Base-by-base conservation (phyloP, 2,888 invertebrate genomes). In the Disparrhopalites patrizii region DNA sequence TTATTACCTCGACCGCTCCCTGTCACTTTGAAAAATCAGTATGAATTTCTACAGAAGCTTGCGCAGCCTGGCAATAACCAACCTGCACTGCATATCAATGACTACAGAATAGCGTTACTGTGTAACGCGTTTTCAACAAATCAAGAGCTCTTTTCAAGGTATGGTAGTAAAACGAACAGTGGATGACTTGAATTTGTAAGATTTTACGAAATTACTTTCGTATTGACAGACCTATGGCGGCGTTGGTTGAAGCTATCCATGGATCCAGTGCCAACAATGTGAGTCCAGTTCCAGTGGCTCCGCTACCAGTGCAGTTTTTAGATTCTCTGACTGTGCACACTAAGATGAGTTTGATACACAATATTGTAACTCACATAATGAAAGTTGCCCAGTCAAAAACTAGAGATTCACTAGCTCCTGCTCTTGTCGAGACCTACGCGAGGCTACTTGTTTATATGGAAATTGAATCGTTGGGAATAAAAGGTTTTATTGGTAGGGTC, bases 101-200 rank as follows among this genome's bases (percentile, higher is more conserved):
- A 96, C 80, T 97, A 89, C 78, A 86, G 92, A 68, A 92, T 96
- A 73, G 91, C 95, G 0, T 82, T 97, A 31, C 83, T 97, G 0
- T 95, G 96, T 79, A 97, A 97, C 81, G 95, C 96, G 0, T 97
- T 91, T 77, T 93, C 93, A 1, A 96, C 95, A 0, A 94, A 93
- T 80, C 89, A 91, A 77, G 94, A 95, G 74, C 90, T 87, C 78
- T 94, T 92, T 78, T 87, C 90, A 10, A 68, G 73, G 74, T 73
- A 66, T n/a, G n/a, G n/a, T n/a, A n/a, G n/a, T n/a, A n/a, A n/a
- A n/a, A n/a, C n/a, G n/a, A n/a, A n/a, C n/a, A n/a, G n/a, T n/a
- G n/a, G n/a, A n/a, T n/a, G n/a, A n/a, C n/a, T n/a, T n/a, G n/a
- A n/a, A 58, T 43, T 4, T 23, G 8, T 20, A 27, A 8, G 13